Base-by-base conservation (phyloP, 2,797 vertebrate genomes). In the Phrynocephalus guinanensis region DNA sequence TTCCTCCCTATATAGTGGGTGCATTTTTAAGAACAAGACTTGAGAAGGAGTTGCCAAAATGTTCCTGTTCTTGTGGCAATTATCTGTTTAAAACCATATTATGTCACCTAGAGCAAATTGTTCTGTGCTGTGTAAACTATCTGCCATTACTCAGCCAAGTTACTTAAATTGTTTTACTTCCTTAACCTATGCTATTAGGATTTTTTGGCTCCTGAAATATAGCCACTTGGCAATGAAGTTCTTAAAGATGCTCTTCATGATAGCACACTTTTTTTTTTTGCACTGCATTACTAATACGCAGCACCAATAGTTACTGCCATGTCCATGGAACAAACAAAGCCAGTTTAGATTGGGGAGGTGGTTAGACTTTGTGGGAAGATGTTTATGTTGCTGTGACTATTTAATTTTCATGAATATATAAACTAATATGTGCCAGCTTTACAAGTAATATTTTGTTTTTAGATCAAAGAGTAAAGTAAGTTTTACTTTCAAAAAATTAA, bases 401-500 rank as follows among this genome's bases (percentile, higher is more conserved):
- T 22, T 63, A 44, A 6, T 0, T 60, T 85, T 44, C 87, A n/a
- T 84, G n/a, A 52, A 70, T 71, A 33, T 1, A 2, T 66, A 56
- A 73, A 38, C 60, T 83, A 91, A 88, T 10, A 85, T 87, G 87
- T 60, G n/a, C 83, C 85, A 18, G 6, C 24, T 76, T 91, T 82
- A 79, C 84, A 90, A 20, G 30, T 89, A 89, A 86, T 28, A 33
- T 75, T 84, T 82, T 88, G 16, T 1, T 5, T 33, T 87, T 33
- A 86, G 73, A 18, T 44, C 66, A 70, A 68, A 16, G 48, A 82
- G 70, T 73, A 83, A 66, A 85, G 92, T 89, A 90, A 89, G 88
- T 81, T 50, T 91, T 75, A 91, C n/a, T 18, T 79, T 76, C 33
- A 83, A 63, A 33, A 60, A 91, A 89, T 91, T n/a, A 92, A 89